Percentiles rank a stretch among this genome's conserved stretches.
These are phyloP conservation scores for Sipha flava DNA, from an alignment of 1,140 invertebrate species.

Conservation along the genomic window DNA sequence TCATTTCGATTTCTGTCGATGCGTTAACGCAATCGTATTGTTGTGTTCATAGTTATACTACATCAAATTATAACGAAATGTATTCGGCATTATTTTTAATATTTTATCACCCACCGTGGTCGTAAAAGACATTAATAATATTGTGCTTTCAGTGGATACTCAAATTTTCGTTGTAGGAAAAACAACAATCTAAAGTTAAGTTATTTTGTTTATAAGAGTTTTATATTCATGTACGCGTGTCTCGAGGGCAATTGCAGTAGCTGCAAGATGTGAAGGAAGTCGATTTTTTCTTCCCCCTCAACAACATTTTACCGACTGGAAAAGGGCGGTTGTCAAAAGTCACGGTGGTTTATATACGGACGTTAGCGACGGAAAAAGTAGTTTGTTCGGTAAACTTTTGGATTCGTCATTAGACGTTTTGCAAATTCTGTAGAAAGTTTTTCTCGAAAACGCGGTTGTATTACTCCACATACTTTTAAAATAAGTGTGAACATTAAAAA, in stretches of 20 bases:
- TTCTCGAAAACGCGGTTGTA: background rate
- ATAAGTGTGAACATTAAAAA: background rate
- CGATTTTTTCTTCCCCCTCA: background rate
- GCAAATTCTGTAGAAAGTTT: background rate
- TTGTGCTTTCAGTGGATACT: background rate
- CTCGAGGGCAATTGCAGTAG: background rate
- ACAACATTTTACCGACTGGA: background rate
- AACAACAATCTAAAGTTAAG: background rate
- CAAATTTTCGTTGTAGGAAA: background rate
- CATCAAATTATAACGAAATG: too few relatives aligned
- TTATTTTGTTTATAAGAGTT: background rate
- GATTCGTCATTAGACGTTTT: conserved; percentile 10
- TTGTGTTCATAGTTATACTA: too few relatives aligned
- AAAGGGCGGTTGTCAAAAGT: background rate
- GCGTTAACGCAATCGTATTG: too few relatives aligned
- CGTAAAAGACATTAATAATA: too few relatives aligned
- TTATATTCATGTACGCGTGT: background rate
- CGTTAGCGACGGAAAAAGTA: background rate
- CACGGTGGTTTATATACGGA: background rate
- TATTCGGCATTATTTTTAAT: too few relatives aligned
- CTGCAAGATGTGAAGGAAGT: background rate
- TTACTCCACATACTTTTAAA: background rate
- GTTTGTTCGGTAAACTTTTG: background rate
- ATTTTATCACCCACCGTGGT: too few relatives aligned
- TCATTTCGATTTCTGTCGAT: too few relatives aligned